These are phyloP conservation scores for Trematomus bernacchii DNA, from an alignment of 2,797 vertebrate species.

Conservation along the genomic window DNA sequence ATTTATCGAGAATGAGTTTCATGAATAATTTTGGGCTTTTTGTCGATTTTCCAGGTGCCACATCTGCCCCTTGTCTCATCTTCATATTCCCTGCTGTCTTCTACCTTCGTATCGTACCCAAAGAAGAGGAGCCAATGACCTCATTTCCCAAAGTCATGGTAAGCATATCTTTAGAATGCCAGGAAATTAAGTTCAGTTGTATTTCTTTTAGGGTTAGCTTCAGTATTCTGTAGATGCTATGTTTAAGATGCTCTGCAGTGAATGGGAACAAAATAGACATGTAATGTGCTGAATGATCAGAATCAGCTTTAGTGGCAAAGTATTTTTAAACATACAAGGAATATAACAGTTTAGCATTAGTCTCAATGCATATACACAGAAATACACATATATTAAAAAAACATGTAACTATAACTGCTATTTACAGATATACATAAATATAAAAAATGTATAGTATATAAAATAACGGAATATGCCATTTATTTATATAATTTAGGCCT, in stretches of 20 bases:
- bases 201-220: not conserved
- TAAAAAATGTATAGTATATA: no score
- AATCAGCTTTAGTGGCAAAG: no score
- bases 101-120: constrained; percentile 96
- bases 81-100: constrained; percentile 99
- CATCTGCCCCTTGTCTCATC: constrained; percentile 97
- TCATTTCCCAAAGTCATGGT: constrained; percentile 95
- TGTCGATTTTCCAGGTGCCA: constrained; percentile 89
- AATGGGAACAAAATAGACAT: no score
- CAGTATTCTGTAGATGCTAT: no score
- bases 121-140: constrained; percentile 91
- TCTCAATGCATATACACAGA: no score
- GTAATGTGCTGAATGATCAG: no score
- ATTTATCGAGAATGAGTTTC: not conserved
- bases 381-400: no score
- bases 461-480: not conserved
- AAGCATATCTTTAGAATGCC: constrained; percentile 44
- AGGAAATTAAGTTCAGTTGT: not conserved
- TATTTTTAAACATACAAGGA: no score
- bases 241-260: no score
- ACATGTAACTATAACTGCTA: no score
- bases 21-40: constrained; percentile 26
- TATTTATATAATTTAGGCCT: not conserved
- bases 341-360: no score
- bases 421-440: no score